Conservation (phyloP, 2,113 vertebrate genomes). For the Microcebus griseorufus region DNA sequence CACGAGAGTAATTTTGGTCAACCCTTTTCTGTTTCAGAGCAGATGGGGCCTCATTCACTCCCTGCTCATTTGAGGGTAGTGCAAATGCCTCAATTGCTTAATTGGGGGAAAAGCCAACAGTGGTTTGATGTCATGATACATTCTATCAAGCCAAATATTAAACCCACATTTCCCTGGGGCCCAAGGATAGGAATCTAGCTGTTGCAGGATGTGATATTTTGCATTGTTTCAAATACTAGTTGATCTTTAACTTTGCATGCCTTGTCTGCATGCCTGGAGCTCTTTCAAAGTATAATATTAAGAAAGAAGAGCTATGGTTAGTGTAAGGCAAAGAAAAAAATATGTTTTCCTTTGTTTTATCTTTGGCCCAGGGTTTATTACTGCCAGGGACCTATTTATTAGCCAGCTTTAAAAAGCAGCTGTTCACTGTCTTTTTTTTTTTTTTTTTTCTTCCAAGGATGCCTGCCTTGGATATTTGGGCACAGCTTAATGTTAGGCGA, state of each 20-base stretch:
- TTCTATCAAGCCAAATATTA: background rate
- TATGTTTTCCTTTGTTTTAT: conserved; percentile 53
- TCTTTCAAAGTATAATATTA: background rate
- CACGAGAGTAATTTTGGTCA: background rate
- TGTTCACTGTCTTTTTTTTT: conserved; percentile 60
- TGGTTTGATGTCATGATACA: background rate
- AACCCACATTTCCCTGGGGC: background rate
- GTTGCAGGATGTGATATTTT: background rate
- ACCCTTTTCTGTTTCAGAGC: background rate
- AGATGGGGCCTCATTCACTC: background rate
- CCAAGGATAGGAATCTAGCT: background rate
- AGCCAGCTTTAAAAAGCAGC: conserved; percentile 67
- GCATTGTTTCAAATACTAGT: background rate
- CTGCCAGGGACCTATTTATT: conserved; percentile 44
- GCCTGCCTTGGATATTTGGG: conserved; percentile 43
- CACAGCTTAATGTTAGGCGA: conserved; percentile 61
- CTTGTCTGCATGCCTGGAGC: background rate
- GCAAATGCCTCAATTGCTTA: background rate
- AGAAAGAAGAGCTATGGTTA: background rate
- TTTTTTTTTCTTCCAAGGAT: conserved; percentile 20
- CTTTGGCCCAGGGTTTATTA: conserved; percentile 63
- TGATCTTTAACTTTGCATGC: background rate
- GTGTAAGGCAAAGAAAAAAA: background rate
- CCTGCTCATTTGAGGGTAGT: background rate
- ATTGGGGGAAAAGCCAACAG: background rate